These are phyloP conservation scores for Caenorhabditis angaria DNA, from an alignment of 2,888 invertebrate species.

Conservation along the genomic window DNA sequence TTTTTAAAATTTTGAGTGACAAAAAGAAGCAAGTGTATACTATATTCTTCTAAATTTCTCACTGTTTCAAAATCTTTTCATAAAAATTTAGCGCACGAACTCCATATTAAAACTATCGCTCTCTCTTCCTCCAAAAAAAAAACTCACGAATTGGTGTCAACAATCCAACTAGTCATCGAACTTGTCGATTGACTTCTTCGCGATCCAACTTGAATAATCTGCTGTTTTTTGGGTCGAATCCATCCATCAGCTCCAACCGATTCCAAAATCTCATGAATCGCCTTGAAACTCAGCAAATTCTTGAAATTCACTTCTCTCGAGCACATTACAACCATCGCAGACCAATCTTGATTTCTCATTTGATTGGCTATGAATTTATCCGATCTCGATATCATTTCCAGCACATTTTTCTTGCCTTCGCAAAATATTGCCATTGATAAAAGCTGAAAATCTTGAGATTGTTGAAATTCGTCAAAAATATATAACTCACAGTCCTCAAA, in stretches of 20 bases:
- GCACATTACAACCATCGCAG: slow-evolving; percentile 31
- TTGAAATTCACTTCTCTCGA: slow-evolving; percentile 20
- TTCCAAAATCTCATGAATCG: slow-evolving; percentile 21
- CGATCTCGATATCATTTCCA: slow-evolving; percentile 17
- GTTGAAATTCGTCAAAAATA: background rate
- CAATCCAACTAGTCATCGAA: slow-evolving; percentile 48
- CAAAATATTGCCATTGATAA: slow-evolving; percentile 22
- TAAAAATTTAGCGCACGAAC: no score
- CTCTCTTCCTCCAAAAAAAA: background rate
- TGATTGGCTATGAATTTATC: slow-evolving; percentile 19
- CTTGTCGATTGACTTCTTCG: slow-evolving; percentile 1
- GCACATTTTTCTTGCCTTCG: slow-evolving; percentile 21
- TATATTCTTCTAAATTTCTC: no score
- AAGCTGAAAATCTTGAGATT: slow-evolving; percentile 8
- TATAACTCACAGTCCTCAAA: slow-evolving; percentile 15
- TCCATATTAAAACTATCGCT: background rate
- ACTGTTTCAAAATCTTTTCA: no score
- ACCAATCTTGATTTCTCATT: slow-evolving; percentile 32
- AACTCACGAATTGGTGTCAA: slow-evolving; percentile 42
- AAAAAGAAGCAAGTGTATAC: no score
- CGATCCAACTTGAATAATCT: background rate
- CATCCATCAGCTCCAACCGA: slow-evolving; percentile 31
- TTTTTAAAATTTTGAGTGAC: no score
- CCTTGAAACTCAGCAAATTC: slow-evolving; percentile 20
- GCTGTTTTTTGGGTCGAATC: slow-evolving; percentile 15